Percentiles rank a stretch among this genome's conserved stretches.
Evolutionary conservation across 1,140 invertebrate species (phyloP).

Genomic region (Drosophila punjabiensis): DNA sequence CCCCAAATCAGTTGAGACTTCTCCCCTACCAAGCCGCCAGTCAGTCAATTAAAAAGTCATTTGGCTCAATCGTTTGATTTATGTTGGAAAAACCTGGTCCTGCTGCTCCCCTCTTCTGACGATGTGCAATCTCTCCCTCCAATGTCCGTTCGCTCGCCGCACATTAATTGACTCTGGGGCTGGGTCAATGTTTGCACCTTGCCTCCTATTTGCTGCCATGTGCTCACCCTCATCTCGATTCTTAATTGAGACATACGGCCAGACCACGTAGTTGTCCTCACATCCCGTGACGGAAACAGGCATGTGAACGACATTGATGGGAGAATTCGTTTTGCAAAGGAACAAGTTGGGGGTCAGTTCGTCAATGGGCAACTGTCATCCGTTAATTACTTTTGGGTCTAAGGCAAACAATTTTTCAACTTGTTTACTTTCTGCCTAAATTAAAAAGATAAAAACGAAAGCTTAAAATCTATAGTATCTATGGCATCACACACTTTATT

Average conservation of each 20-base stretch:
- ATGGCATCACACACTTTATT: neutral
- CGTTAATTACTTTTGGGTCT: constrained; percentile 14
- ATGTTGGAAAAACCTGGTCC: constrained; percentile 25
- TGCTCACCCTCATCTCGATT: constrained; percentile 11
- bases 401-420: neutral
- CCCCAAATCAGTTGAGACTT: constrained; percentile 17
- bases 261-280: constrained; percentile 5
- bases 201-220: constrained; percentile 25
- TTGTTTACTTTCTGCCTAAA: neutral
- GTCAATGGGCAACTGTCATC: constrained; percentile 30
- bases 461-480: neutral
- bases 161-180: constrained; percentile 67
- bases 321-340: neutral
- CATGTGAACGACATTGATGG: constrained; percentile 27
- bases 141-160: constrained; percentile 12
- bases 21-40: constrained; percentile 29
- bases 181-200: constrained; percentile 60
- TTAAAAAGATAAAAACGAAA: neutral
- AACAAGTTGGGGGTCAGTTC: constrained; percentile 16
- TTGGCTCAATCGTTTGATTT: constrained; percentile 70
- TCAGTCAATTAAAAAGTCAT: constrained; percentile 70
- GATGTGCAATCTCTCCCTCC: constrained; percentile 7
- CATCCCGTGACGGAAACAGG: constrained; percentile 23
- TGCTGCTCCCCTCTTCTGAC: constrained; percentile 1
- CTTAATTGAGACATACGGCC: constrained; percentile 49